phyloP scores from a whole-genome alignment of 1,140 invertebrate species.

The Tetramorium parvispinum region DNA sequence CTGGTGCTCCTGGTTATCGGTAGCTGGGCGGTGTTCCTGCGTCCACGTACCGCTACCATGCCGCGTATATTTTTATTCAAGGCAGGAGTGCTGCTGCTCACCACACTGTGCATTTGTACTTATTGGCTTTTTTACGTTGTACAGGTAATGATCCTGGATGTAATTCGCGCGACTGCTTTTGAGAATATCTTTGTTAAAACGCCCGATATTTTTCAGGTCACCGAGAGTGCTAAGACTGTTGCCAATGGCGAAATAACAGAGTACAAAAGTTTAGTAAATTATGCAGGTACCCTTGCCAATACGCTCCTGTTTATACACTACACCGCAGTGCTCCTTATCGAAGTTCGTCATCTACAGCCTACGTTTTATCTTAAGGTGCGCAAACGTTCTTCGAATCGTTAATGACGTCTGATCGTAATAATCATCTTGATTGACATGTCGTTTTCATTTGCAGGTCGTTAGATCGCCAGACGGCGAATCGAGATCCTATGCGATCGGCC shows the following conservation, averaged over 20 bases:
- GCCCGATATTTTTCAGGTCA: conserved; percentile 87
- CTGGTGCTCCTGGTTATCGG: conserved; percentile 95
- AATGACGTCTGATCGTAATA: conserved; percentile 1
- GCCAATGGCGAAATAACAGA: conserved; percentile 92
- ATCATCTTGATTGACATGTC: not conserved
- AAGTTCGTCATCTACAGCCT: conserved; percentile 96
- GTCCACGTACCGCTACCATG: conserved; percentile 93
- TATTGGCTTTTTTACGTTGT: conserved; percentile 99
- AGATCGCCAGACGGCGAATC: conserved; percentile 97
- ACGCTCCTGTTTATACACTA: conserved; percentile 98
- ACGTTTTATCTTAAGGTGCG: conserved; percentile 94
- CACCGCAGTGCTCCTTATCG: conserved; percentile 95
- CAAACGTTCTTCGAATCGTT: conserved; percentile 19
- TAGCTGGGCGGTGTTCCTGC: conserved; percentile 95
- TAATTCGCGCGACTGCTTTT: conserved; percentile 39
- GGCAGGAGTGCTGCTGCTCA: conserved; percentile 93
- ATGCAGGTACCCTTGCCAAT: conserved; percentile 96
- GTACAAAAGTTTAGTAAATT: conserved; percentile 94
- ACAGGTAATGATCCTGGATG: conserved; percentile 84
- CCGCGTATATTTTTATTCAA: conserved; percentile 97
- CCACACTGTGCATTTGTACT: conserved; percentile 97
- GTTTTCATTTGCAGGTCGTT: conserved; percentile 87
- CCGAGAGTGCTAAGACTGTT: conserved; percentile 91
- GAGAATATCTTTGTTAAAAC: not conserved
- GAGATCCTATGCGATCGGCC: conserved; percentile 94